Evolutionary conservation across 2,888 invertebrate species (phyloP), one percentile per base, ranked within the genome.

Genomic region (Vanessa cardui): DNA sequence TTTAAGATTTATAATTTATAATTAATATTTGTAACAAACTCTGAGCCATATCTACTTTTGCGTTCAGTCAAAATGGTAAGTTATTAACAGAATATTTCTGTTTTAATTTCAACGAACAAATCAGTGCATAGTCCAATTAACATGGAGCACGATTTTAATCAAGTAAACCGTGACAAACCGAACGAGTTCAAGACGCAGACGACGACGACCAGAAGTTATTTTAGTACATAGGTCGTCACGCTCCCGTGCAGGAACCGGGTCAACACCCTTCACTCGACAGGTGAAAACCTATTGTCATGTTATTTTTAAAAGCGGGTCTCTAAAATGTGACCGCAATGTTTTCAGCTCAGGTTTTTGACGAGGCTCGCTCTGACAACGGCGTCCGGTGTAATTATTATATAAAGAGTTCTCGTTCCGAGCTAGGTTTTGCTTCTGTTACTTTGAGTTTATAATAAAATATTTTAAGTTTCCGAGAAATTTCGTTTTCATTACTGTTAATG

Each of bases 261-360:
- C 70, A 68, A 58, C 50, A 64, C 50, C 50, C 70, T 70, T 65
- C 54, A 70, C 62, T 64, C 62, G 58, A 62, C 64, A 63, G 58
- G 50, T 50, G 50, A 21, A 50, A 50, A 50, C 58, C 70, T 62
- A 65, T 70, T 68, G 70, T 70, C 64, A 65, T 60, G 68, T 68
- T 70, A 65, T 70, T 62, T 70, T 68, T 70, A 63, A 67, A 39
- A 39, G 39, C 39, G 58, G 21, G 56, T 61, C 33, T 62, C 52
- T 63, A 45, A 67, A 45, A 58, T 59, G 33, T 59, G 67, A 59
- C 63, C 67, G 63, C 59, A 58, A 63, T 50, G 64, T 67, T 58
- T 63, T 45, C 6, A 21, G 31, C 26, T 58, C 58, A 9, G 47
- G 39, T 50, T 58, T 58, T 31, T 58, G 21, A 50, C 18, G 31